Evolutionary conservation across 2,113 vertebrate species (phyloP).

Genomic region (cat (Felis catus)): F.catus_Fca126_mat1.0 CM031411.1:85838501-85839000

Average conservation of each 20-base stretch:
- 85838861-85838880: constrained; percentile 87
- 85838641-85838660: constrained; percentile 91
- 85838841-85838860: constrained; percentile 92
- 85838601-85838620: constrained; percentile 92
- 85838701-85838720: constrained; percentile 88
- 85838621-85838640: constrained; percentile 91
- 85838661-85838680: constrained; percentile 91
- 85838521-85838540: constrained; percentile 90
- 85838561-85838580: constrained; percentile 95
- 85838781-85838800: constrained; percentile 89
- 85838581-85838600: constrained; percentile 95
- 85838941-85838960: not conserved
- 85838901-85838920: constrained; percentile 92
- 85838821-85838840: constrained; percentile 88
- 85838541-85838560: constrained; percentile 95
- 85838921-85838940: not conserved
- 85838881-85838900: constrained; percentile 90
- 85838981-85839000: not conserved
- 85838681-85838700: constrained; percentile 91
- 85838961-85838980: not conserved
- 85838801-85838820: constrained; percentile 88
- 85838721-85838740: constrained; percentile 90
- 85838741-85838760: constrained; percentile 79
- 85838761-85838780: constrained; percentile 82
- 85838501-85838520: constrained; percentile 92